Evolutionary conservation across 1,140 invertebrate genomes (phyloP), one percentile per base, ranked within the genome.

Genomic region (Melanaphis sacchari): DNA sequence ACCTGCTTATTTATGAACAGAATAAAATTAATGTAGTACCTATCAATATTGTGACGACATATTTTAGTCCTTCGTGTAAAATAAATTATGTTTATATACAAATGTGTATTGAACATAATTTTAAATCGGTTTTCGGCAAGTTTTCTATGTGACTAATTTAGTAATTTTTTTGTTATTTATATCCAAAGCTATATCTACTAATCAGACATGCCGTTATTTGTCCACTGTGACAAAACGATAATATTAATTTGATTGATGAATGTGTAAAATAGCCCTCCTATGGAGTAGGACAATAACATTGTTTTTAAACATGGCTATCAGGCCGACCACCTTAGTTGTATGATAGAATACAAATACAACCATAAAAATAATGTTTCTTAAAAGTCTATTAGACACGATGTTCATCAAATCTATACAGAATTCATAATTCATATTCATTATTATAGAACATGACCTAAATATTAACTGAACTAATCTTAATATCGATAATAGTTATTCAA

Each of bases 321-420:
- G 90, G 21, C 22, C 90, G 90, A 92, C 90, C 90, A 92, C 90
- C 90, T 49, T 36, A 92, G 90, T 49, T 90, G 54, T 66, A 90
- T 59, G 40, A 66, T n/a, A 90, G 26, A 41, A 66, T 66, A 90
- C 38, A 31, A 66, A 66, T 66, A 54, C 26, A 43, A 26, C 9
- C 41, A 66, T 11, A 90, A 66, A 90, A 90, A 66, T 66, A 15
- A 90, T 41, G 8, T 66, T 66, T 90, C 38, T n/a, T 90, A 66
- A 59, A 59, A 90, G 38, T 59, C 21, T 21, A 59, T 59, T 66
- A 41, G 89, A 66, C 38, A 41, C 9, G 15, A 90, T 38, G 26
- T 89, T 89, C 52, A 41, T 90, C 0, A 38, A 36, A 52, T 36
- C n/a, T 7, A 21, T 88, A 40, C 7, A 49, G 43, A 40, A 76